Percentiles rank a stretch among this genome's conserved stretches.
These are phyloP conservation scores for Bombylius major DNA, from an alignment of 2,888 invertebrate species.

Conservation along the genomic window DNA sequence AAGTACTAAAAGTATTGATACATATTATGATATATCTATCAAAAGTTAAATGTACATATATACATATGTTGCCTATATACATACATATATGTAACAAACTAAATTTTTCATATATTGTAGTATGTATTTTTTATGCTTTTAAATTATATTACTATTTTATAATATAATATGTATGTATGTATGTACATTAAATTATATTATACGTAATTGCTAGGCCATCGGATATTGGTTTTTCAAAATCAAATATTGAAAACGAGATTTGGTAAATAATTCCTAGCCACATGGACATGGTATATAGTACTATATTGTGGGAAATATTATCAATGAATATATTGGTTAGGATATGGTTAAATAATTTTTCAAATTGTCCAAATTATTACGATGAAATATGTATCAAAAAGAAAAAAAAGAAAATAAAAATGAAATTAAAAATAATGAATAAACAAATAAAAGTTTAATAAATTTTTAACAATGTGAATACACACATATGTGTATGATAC, in stretches of 20 bases:
- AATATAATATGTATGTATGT: neutral
- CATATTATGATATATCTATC: too few relatives aligned
- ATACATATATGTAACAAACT: too few relatives aligned
- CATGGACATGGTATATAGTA: neutral
- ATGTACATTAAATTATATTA: neutral
- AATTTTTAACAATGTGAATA: too few relatives aligned
- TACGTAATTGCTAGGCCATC: neutral
- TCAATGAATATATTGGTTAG: neutral
- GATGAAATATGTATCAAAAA: neutral
- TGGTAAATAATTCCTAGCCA: neutral
- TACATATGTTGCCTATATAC: too few relatives aligned
- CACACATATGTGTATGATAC: too few relatives aligned
- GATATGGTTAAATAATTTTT: neutral
- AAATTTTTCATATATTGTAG: too few relatives aligned
- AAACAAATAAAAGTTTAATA: too few relatives aligned
- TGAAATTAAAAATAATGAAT: too few relatives aligned
- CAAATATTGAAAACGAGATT: neutral
- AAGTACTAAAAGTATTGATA: too few relatives aligned
- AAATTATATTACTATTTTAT: neutral
- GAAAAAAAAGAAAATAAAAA: too few relatives aligned
- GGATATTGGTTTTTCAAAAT: neutral
- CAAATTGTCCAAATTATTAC: neutral
- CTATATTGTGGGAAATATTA: neutral
- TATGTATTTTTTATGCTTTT: too few relatives aligned
- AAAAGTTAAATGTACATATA: neutral